phyloP scores from a whole-genome alignment of 35 echinoderm and acorn worm species.

The Amphiura filiformis region DNA sequence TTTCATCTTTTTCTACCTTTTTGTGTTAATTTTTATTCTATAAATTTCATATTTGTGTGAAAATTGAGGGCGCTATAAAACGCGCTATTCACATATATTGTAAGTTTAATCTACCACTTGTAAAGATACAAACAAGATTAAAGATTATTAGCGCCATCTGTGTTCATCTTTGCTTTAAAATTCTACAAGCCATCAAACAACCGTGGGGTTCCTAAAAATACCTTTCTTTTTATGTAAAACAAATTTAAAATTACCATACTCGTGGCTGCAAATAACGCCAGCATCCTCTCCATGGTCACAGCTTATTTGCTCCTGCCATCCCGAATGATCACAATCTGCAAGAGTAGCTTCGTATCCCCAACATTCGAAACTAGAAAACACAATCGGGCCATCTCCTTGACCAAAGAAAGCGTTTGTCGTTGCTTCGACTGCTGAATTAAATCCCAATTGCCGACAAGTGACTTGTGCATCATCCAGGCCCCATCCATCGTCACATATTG shows the following conservation, averaged over 20 bases:
- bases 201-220: too few relatives aligned
- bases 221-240: too few relatives aligned
- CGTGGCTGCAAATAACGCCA: not conserved
- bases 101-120: too few relatives aligned
- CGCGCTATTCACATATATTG: too few relatives aligned
- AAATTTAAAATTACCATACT: not conserved
- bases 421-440: not conserved
- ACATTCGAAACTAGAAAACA: not conserved
- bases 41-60: too few relatives aligned
- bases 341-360: not conserved
- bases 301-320: not conserved
- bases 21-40: too few relatives aligned
- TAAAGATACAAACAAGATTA: too few relatives aligned
- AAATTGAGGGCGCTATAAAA: too few relatives aligned
- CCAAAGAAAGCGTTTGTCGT: not conserved
- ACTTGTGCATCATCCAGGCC: constrained; percentile 2
- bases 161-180: too few relatives aligned
- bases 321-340: not conserved
- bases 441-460: not conserved
- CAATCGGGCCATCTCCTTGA: not conserved
- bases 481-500: not conserved
- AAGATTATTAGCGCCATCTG: too few relatives aligned
- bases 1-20: too few relatives aligned
- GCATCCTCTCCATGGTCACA: not conserved
- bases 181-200: too few relatives aligned